Evolutionary conservation across 2,888 invertebrate species (phyloP).

Genomic region (Coelopa pilipes): DNA sequence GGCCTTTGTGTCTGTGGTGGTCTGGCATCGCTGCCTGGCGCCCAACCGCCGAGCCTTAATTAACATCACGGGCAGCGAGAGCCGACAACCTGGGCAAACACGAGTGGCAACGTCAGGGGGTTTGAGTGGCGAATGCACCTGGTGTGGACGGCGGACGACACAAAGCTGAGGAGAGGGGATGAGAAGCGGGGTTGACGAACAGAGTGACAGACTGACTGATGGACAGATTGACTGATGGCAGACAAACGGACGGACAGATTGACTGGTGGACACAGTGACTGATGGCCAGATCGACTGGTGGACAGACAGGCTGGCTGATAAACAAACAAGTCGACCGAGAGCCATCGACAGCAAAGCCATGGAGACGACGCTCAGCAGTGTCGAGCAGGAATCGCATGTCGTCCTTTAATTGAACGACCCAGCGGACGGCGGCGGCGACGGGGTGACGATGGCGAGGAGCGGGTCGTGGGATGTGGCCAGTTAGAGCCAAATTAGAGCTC

Average conservation of each 20-base stretch:
- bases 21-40: no score
- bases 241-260: background rate
- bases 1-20: no score
- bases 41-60: background rate
- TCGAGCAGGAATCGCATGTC: background rate
- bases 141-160: background rate
- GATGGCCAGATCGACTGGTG: background rate
- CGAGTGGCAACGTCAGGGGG: background rate
- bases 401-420: background rate
- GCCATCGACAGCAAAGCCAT: background rate
- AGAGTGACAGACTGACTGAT: background rate
- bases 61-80: background rate
- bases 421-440: background rate
- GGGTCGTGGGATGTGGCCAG: background rate
- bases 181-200: background rate
- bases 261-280: background rate
- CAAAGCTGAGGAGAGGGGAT: background rate
- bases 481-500: background rate
- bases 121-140: background rate
- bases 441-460: background rate
- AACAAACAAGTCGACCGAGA: no score
- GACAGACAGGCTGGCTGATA: no score
- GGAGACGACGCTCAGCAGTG: background rate
- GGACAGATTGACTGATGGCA: background rate
- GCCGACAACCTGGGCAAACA: background rate